Evolutionary conservation across 2,888 invertebrate species (phyloP), one percentile per base, ranked within the genome.

Genomic region (Iphiclides podalirius): DNA sequence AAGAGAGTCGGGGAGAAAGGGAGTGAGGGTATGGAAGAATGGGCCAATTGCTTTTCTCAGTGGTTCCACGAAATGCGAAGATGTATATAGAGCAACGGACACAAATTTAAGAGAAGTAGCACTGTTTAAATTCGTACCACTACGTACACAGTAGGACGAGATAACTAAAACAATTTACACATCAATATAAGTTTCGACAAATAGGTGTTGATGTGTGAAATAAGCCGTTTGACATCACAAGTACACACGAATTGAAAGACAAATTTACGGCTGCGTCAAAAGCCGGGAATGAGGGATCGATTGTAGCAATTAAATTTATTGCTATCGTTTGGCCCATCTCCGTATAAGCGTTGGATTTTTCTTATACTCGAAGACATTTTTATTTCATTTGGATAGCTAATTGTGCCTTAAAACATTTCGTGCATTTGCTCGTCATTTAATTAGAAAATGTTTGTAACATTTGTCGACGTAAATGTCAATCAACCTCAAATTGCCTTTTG

Each of bases 181-280:
- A 3, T 16, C 47, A 13, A 36, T 43, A 34, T 23, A 26, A 20
- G 40, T 43, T 53, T 43, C 51, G 36, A 52, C 50, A 52, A 56
- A 46, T 52, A 47, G 52, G 46, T 53, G 52, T 41, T 50, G 53
- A 53, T 55, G 51, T 49, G 51, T 53, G 55, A 52, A 47, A 41
- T 43, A 26, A 38, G 34, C 17, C 11, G 28, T 54, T 53, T 53
- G 53, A 55, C 55, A 53, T 53, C 49, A 13, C 45, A 45, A 45
- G 44, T 51, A 47, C 49, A 31, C 35, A 44, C 51, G 52, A 55
- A 55, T 49, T 53, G 53, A 44, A 49, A 53, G 52, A 55, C 55
- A 55, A 53, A 55, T 55, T 55, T 55, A 55, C 47, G 53, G 53
- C 48, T 3, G 28, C 35, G 43, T 50, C 44, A 50, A 44, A 50